A percentile compares a stretch with the other conserved stretches of the same genome.
These are phyloP conservation scores for Myrmecophaga tridactyla DNA, from an alignment of 2,113 vertebrate genomes.

Conservation along the genomic window DNA sequence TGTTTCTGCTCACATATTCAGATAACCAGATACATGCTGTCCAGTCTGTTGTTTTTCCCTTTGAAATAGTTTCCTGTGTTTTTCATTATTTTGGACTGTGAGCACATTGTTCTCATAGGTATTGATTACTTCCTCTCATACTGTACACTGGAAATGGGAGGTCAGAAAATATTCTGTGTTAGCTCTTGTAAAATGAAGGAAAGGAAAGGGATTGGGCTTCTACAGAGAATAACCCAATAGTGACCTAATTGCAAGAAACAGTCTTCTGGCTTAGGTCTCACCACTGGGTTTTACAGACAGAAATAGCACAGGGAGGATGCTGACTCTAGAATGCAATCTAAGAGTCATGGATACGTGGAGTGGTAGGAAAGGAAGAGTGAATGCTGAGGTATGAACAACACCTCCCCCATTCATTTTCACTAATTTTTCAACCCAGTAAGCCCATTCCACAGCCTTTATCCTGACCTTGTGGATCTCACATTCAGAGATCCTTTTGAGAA, in stretches of 20 bases:
- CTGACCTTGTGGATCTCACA: not conserved
- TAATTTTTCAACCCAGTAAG: not conserved
- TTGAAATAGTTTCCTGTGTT: not conserved
- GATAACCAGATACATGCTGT: not conserved
- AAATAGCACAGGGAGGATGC: not conserved
- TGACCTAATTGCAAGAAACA: not conserved
- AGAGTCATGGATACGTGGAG: not conserved
- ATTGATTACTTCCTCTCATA: no score
- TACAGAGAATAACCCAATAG: not conserved
- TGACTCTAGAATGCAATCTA: not conserved
- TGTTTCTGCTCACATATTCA: not conserved
- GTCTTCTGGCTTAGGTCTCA: not conserved
- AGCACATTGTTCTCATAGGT: not conserved
- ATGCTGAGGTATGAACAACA: not conserved
- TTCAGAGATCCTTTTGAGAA: not conserved
- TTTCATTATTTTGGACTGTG: not conserved
- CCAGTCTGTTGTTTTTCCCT: not conserved
- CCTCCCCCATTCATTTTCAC: not conserved
- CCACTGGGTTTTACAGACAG: not conserved
- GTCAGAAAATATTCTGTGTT: not conserved
- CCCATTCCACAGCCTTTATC: not conserved
- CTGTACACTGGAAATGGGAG: not conserved
- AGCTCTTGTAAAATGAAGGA: not conserved
- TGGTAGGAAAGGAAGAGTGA: not conserved
- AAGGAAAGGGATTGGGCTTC: not conserved